Base-by-base conservation (phyloP, 2,797 vertebrate species). In the Chromobotia macracanthus region DNA sequence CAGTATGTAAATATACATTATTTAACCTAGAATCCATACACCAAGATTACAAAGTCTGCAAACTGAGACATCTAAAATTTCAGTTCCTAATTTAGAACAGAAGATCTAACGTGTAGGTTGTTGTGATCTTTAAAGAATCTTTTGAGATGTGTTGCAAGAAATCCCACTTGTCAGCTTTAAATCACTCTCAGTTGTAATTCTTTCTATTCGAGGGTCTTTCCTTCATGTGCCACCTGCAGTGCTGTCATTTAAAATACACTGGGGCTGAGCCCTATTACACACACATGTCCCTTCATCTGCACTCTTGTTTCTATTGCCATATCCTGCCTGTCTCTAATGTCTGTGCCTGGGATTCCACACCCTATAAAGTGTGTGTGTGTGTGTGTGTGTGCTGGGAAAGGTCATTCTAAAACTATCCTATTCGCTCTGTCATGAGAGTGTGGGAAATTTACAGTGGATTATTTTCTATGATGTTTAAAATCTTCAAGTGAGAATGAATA, bases 151-250 rank as follows among this genome's bases (percentile, higher is more conserved):
- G 53, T 69, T 61, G 46, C 28, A 56, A 25, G 53, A 61, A 38
- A 46, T 80, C 18, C 76, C 87, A 90, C 84, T 87, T 91, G 89
- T 82, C 80, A 72, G 79, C 82, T 86, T 85, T 89, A 85, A 86
- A 87, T 87, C 83, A 84, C 53, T 46, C 48, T 44, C 23, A 11
- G 50, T 63, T 53, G 82, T 81, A 80, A 84, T 79, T 74, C 75
- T 79, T 60, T 85, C 86, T 84, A 88, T 88, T 80, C 85, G 77
- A 78, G 66, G 66, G 72, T 79, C 77, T 80, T 86, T 85, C 35
- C 79, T 71, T 78, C 77, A 74, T 79, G 77, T 64, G 88, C 85
- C 86, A 87, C 87, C 80, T 85, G 88, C 82, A 89, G 87, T 84
- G 74, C 82, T 84, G 83, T 81, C 82, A 84, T 88, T 87, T 86